These are phyloP conservation scores for Solen grandis DNA, from an alignment of 1,140 invertebrate genomes.

Conservation along the genomic window DNA sequence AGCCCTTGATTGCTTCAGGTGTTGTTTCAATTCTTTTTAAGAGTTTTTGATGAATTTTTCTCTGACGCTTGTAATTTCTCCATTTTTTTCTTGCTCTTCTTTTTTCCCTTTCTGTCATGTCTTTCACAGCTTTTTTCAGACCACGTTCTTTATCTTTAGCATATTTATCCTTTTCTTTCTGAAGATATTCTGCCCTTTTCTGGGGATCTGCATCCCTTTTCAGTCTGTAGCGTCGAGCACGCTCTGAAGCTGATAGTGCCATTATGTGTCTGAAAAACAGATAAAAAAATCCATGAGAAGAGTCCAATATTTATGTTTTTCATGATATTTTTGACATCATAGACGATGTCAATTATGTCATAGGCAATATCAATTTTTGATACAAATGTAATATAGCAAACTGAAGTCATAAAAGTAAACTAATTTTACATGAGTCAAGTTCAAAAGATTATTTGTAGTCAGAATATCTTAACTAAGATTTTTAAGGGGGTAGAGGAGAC, in stretches of 20 bases:
- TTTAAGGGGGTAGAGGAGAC: too few relatives aligned
- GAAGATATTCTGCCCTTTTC: conserved; percentile 7
- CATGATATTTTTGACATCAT: too few relatives aligned
- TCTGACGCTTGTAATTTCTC: conserved; percentile 8
- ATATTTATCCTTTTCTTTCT: conserved; percentile 22
- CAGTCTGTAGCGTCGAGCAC: not conserved
- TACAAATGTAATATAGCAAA: too few relatives aligned
- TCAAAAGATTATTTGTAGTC: too few relatives aligned
- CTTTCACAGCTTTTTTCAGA: conserved; percentile 15
- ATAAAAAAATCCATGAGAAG: too few relatives aligned
- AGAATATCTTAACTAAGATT: too few relatives aligned
- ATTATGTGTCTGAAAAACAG: too few relatives aligned
- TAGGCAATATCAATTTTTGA: too few relatives aligned
- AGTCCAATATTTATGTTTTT: too few relatives aligned
- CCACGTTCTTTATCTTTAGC: conserved; percentile 2
- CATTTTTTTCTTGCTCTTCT: conserved; percentile 11
- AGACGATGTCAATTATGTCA: too few relatives aligned
- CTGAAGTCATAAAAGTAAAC: too few relatives aligned
- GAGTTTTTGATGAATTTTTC: not conserved
- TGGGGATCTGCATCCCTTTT: not conserved
- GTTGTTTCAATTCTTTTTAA: not conserved
- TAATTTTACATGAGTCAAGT: too few relatives aligned
- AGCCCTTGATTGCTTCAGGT: not conserved
- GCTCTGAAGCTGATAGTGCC: conserved; percentile 17
- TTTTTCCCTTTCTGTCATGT: conserved; percentile 39